These are phyloP conservation scores for Buathra laborator DNA, from an alignment of 2,888 invertebrate species.

Conservation along the genomic window DNA sequence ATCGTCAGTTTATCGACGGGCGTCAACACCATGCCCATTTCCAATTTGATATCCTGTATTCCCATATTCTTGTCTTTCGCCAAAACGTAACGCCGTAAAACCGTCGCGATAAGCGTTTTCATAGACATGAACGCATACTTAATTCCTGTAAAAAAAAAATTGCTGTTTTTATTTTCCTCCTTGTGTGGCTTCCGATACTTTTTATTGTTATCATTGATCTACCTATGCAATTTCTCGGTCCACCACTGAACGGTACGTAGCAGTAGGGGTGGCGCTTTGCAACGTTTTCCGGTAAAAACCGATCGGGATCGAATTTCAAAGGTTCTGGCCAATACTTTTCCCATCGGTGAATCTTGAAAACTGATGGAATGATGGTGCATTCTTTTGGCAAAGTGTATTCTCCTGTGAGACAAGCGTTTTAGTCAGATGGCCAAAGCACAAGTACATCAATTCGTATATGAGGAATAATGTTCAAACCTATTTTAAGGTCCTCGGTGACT, in stretches of 20 bases:
- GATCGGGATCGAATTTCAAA: slow-evolving; percentile 76
- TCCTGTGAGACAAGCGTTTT: slow-evolving; percentile 60
- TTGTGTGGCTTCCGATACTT: background rate
- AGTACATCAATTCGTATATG: too few species aligned
- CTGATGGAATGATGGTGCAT: slow-evolving; percentile 68
- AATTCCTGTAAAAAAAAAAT: slow-evolving; percentile 76
- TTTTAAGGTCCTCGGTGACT: slow-evolving; percentile 9
- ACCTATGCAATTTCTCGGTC: slow-evolving; percentile 76
- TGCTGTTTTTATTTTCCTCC: background rate
- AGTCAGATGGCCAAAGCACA: too few species aligned
- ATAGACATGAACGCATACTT: slow-evolving; percentile 85
- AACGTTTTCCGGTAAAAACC: slow-evolving; percentile 76
- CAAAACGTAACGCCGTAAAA: slow-evolving; percentile 81
- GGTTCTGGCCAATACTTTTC: slow-evolving; percentile 75
- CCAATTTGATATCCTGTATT: slow-evolving; percentile 71
- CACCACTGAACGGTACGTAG: slow-evolving; percentile 76
- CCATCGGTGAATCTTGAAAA: slow-evolving; percentile 71
- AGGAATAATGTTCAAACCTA: background rate
- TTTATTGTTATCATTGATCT: background rate
- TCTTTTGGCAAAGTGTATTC: slow-evolving; percentile 72
- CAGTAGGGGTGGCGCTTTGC: slow-evolving; percentile 73
- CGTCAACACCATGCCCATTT: slow-evolving; percentile 72
- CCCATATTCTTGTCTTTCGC: slow-evolving; percentile 68
- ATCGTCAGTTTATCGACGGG: slow-evolving; percentile 69
- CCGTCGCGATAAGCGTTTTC: slow-evolving; percentile 83